Percentiles rank a stretch among this genome's conserved stretches.
phyloP scores from a whole-genome alignment of 1,140 invertebrate species.

The Sycobia sp. region DNA sequence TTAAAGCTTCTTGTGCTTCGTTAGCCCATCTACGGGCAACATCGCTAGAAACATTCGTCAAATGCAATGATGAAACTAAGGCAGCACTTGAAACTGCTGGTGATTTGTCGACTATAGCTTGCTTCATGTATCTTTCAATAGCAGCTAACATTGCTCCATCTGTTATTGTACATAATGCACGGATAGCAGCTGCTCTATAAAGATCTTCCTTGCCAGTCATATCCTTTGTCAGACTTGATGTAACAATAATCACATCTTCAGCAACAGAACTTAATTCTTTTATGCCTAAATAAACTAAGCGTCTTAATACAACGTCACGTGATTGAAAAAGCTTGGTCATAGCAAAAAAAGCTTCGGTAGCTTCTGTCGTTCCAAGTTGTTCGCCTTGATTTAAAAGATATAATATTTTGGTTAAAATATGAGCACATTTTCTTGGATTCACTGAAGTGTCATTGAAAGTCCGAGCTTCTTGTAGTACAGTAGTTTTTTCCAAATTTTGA shows the following conservation, averaged over 20 bases:
- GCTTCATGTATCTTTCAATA: constrained; percentile 99
- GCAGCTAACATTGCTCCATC: constrained; percentile 96
- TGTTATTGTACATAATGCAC: constrained; percentile 96
- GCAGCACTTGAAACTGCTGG: constrained; percentile 95
- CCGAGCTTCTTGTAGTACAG: constrained; percentile 94
- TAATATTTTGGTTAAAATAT: constrained; percentile 94
- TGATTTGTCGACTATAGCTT: constrained; percentile 98
- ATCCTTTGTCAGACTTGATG: constrained; percentile 96
- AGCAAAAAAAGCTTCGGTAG: constrained; percentile 98
- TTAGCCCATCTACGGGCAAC: constrained; percentile 97
- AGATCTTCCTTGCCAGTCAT: constrained; percentile 99
- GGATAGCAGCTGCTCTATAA: constrained; percentile 93
- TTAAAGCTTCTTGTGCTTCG: constrained; percentile 95
- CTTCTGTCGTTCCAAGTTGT: constrained; percentile 88
- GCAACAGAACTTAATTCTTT: constrained; percentile 94
- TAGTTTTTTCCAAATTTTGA: constrained; percentile 92
- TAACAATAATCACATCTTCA: constrained; percentile 99
- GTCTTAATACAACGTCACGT: constrained; percentile 89
- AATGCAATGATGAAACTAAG: constrained; percentile 86
- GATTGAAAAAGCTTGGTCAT: constrained; percentile 99
- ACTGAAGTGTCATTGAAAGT: constrained; percentile 98
- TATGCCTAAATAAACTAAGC: constrained; percentile 96
- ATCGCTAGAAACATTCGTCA: constrained; percentile 84
- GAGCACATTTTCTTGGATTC: constrained; percentile 94
- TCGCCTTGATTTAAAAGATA: constrained; percentile 97